These are phyloP conservation scores for Nesoenas mayeri DNA, from an alignment of 2,113 vertebrate species.

Conservation along the genomic window DNA sequence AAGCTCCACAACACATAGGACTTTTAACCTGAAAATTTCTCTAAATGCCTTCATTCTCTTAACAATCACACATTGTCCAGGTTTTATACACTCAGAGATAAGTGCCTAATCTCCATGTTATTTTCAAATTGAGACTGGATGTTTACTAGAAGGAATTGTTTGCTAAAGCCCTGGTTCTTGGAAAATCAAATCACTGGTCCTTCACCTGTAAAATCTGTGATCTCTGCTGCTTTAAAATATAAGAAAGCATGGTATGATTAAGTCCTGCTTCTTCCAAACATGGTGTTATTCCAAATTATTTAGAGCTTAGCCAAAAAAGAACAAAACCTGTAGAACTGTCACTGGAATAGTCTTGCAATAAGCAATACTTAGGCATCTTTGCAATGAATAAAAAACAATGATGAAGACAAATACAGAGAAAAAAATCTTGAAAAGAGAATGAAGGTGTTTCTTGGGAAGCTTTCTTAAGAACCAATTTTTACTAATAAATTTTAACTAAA, in stretches of 20 bases:
- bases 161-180: neutral
- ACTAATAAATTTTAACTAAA: neutral
- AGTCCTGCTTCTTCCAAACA: neutral
- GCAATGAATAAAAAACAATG: neutral
- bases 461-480: neutral
- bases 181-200: neutral
- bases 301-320: neutral
- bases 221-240: neutral
- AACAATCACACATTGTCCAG: neutral
- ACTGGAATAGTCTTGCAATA: neutral
- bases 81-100: neutral
- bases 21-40: neutral
- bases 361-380: neutral
- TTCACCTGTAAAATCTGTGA: neutral
- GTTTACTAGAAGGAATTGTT: neutral
- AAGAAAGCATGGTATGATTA: neutral
- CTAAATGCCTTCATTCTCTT: neutral
- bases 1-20: neutral
- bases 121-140: neutral
- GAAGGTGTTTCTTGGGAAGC: neutral
- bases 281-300: neutral
- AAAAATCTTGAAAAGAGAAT: neutral
- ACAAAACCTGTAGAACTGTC: neutral
- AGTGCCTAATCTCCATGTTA: fast-evolving
- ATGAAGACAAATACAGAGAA: neutral